Conservation (phyloP, 2,113 vertebrate genomes). For the Charadrius vociferus region DNA sequence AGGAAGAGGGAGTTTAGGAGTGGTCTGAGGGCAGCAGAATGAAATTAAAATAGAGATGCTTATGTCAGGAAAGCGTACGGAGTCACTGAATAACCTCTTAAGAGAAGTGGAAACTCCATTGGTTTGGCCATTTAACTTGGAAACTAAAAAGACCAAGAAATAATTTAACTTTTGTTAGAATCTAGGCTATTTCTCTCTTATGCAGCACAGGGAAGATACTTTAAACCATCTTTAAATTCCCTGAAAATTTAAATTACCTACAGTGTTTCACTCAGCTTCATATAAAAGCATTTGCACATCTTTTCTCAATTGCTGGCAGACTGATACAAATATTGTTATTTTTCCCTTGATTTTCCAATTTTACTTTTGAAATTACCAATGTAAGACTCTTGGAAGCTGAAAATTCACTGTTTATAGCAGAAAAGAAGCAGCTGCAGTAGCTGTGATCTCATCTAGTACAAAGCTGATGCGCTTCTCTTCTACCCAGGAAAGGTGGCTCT, state of each 20-base stretch:
- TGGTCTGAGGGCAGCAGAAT: neutral
- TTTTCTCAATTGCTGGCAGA: neutral
- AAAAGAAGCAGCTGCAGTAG: neutral
- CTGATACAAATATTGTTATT: neutral
- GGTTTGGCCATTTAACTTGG: neutral
- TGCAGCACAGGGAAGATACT: neutral
- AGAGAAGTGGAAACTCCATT: neutral
- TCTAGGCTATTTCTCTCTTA: neutral
- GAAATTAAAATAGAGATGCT: neutral
- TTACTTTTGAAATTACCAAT: neutral
- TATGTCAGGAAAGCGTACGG: accelerated
- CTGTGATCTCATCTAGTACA: neutral
- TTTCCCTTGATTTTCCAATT: neutral
- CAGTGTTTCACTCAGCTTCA: neutral
- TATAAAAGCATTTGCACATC: neutral
- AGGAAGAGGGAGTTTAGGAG: neutral
- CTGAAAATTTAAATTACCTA: neutral
- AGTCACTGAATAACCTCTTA: neutral
- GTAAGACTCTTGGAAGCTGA: neutral
- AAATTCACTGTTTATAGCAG: neutral
- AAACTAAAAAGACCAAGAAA: neutral
- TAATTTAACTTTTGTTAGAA: neutral
- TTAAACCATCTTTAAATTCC: neutral
- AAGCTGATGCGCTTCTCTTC: neutral
- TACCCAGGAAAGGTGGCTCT: neutral